A percentile compares a stretch with the other conserved stretches of the same genome.
Evolutionary conservation across 2,888 invertebrate genomes (phyloP).

Genomic region (Melanophora roralis): DNA sequence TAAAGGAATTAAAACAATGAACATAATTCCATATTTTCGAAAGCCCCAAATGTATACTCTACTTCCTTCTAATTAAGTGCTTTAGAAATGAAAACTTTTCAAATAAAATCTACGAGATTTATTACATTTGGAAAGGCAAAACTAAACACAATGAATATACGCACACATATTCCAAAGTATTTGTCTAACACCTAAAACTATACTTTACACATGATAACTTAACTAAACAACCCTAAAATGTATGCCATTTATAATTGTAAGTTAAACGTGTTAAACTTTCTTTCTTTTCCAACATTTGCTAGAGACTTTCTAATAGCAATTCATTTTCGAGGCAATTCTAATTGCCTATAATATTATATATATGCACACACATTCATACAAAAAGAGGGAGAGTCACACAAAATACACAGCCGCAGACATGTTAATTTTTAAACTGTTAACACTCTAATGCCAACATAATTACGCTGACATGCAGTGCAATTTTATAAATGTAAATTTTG

Average conservation of each 20-base stretch:
- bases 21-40: no score
- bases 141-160: neutral
- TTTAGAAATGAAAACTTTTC: neutral
- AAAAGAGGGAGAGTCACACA: neutral
- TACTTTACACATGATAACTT: conserved; percentile 54
- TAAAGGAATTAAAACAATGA: no score
- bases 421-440: conserved; percentile 67
- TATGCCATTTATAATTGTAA: conserved; percentile 55
- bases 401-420: conserved; percentile 63
- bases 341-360: conserved; percentile 23
- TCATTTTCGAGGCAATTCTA: conserved; percentile 59
- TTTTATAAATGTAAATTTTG: conserved; percentile 32
- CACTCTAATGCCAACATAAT: conserved; percentile 65
- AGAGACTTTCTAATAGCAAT: conserved; percentile 56
- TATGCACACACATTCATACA: no score
- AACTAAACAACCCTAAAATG: conserved; percentile 45
- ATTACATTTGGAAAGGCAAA: neutral
- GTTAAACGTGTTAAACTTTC: conserved; percentile 21
- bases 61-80: neutral
- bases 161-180: neutral
- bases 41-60: neutral
- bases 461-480: conserved; percentile 62
- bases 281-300: conserved; percentile 22
- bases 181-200: conserved; percentile 55
- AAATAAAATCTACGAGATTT: conserved; percentile 21